Percentiles rank a stretch among this genome's conserved stretches.
These are phyloP conservation scores for Ephestia elutella DNA, from an alignment of 1,140 invertebrate genomes.

Conservation along the genomic window DNA sequence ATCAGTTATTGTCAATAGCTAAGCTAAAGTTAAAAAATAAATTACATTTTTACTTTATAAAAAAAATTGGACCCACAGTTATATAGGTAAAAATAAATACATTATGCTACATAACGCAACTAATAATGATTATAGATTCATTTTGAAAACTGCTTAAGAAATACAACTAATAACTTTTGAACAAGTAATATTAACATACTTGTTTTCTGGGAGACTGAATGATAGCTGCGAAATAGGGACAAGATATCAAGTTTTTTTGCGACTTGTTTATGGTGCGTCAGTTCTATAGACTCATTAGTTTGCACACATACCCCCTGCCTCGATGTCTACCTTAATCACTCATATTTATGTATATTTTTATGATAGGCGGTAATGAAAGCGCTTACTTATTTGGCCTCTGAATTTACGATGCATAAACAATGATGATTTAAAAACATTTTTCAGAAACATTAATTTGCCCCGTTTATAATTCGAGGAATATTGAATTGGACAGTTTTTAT, in stretches of 20 bases:
- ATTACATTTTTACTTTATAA: too few species aligned
- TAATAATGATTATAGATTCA: too few species aligned
- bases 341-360: slow-evolving; percentile 65
- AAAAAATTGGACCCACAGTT: too few species aligned
- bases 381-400: slow-evolving; percentile 29
- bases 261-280: neutral
- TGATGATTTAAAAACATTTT: slow-evolving; percentile 32
- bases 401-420: slow-evolving; percentile 27
- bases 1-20: too few species aligned
- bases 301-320: slow-evolving; percentile 36
- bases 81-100: too few species aligned
- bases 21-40: too few species aligned
- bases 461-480: slow-evolving; percentile 13
- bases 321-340: slow-evolving; percentile 60
- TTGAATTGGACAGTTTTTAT: slow-evolving; percentile 9
- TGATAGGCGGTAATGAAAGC: slow-evolving; percentile 53
- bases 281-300: neutral
- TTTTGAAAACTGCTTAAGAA: too few species aligned
- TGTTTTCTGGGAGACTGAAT: too few species aligned
- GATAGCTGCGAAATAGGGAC: too few species aligned
- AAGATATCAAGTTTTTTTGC: neutral
- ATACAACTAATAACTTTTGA: too few species aligned
- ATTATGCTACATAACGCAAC: too few species aligned
- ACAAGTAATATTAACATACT: too few species aligned
- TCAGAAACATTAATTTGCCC: neutral